Evolutionary conservation across 2,797 vertebrate genomes (phyloP), one percentile per base, ranked within the genome.

Genomic region (Decapterus maruadsi): DNA sequence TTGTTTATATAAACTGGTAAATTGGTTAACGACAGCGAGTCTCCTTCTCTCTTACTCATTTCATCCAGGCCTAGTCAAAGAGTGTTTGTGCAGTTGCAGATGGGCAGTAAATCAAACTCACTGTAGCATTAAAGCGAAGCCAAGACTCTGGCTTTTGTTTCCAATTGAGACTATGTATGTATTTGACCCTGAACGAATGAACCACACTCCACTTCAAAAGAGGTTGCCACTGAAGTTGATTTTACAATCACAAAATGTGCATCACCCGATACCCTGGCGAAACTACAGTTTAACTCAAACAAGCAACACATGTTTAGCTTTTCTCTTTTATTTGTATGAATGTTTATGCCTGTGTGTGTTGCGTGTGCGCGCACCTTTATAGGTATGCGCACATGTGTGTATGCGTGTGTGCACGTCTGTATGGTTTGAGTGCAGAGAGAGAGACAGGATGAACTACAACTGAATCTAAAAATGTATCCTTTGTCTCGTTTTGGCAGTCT

Each of bases 1-100:
- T 89, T 94, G 89, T 92, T 90, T 93, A 88, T 90, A 91, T 89
- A 94, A 93, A 94, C 91, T 79, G 89, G 83, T 90, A 92, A 93
- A 94, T 94, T 92, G 89, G 89, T 91, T 94, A 92, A 93, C 84
- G 67, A 88, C 84, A 86, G 80, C 62, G 77, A 81, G 81, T 89
- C 90, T 87, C 73, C 84, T 80, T 85, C 77, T 69, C 81, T 74
- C 86, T 81, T 81, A 85, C 87, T 92, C 82, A 80, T 89, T 87
- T 86, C 56, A 83, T 80, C 71, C 61, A 7, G 74, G 74, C 77
- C 82, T 55, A 80, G 79, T 90, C 83, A 87, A 81, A 90, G 84
- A 73, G 66, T 86, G 88, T 87, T 92, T 92, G 85, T 92, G 88
- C 73, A 78, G 82, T 81, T 87, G 87, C 90, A 89, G 80, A 93